Base-by-base conservation (phyloP, 2,797 vertebrate species). In the Tadarida brasiliensis region DNA sequence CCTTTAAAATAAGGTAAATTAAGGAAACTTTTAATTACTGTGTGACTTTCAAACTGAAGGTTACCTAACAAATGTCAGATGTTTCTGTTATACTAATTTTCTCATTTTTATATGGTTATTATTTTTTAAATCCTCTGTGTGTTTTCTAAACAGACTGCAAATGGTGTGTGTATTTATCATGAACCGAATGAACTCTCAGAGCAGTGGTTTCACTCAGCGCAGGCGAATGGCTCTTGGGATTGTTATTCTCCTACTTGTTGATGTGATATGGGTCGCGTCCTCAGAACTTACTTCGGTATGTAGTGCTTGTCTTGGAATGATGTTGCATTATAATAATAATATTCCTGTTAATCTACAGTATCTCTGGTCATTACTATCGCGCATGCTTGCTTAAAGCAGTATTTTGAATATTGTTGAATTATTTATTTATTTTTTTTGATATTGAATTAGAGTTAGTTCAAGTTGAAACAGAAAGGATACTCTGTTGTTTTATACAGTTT, bases 181-280 rank as follows among this genome's bases (percentile, higher is more conserved):
- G 99, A 99, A 99, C 97, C 99, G 99, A 97, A 98, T 99, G 99
- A 99, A 98, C 98, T 99, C 99, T 82, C 99, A 99, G 98, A 98
- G 98, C 97, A 99, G 98, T 97, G 98, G 98, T 54, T 98, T 98
- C 89, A 96, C 98, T 92, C 99, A 99, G 98, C 99, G 99, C 76
- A 98, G 99, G 95, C 98, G 99, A 73, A 98, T 99, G 99, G 98
- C 98, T 87, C 98, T 99, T 92, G 99, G 99, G 57, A 99, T 99
- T 92, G 98, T 99, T 85, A 99, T 99, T 97, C 99, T 99, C 73
- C 99, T 99, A 91, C 98, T 99, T 39, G 99, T 99, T 93, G 99
- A 99, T 12, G 98, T 99, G 90, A 99, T 99, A 97, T 99, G 99
- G 99, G 99, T 99, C 3, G 99, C 99, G 26, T 99, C 99, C 22